phyloP scores from a whole-genome alignment of 64 coral and sea anemone genomes.

The Platygyra sinensis region DNA sequence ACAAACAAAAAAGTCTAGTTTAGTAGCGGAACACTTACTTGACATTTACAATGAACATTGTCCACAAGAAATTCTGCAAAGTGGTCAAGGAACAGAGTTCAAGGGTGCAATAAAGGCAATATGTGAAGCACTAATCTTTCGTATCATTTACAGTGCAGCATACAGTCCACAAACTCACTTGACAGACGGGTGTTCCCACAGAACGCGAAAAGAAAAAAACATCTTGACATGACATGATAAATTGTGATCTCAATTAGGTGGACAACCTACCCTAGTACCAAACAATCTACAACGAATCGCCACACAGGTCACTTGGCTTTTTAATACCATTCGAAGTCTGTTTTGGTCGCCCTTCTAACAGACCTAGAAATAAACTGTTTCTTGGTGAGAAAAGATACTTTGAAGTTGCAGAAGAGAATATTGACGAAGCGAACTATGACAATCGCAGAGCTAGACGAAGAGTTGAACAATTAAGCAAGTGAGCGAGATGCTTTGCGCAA shows the following conservation, averaged over 20 bases:
- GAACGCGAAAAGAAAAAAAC: background rate
- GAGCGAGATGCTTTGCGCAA: background rate
- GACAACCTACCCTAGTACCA: background rate
- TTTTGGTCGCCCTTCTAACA: background rate
- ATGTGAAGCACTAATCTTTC: too few relatives aligned
- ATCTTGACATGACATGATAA: background rate
- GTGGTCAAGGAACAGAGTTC: slow-evolving; percentile 34
- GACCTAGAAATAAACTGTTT: background rate
- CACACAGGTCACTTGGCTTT: background rate
- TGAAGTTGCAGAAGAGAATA: background rate
- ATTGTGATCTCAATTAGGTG: background rate
- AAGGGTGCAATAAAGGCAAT: slow-evolving; percentile 16
- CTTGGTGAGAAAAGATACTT: slow-evolving; percentile 2
- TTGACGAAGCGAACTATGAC: too few relatives aligned
- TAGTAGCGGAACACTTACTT: slow-evolving; percentile 21
- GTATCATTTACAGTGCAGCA: too few relatives aligned
- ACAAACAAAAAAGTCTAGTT: slow-evolving; percentile 16
- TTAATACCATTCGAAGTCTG: background rate
- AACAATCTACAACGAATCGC: background rate
- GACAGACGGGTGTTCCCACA: slow-evolving; percentile 6
- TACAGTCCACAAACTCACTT: slow-evolving; percentile 41
- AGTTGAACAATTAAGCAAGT: background rate
- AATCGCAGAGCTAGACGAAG: too few relatives aligned
- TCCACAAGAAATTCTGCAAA: slow-evolving; percentile 25
- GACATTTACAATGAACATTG: slow-evolving; percentile 49